Base-by-base conservation (phyloP, 2,113 vertebrate species). In the Ceyx margarethae region DNA sequence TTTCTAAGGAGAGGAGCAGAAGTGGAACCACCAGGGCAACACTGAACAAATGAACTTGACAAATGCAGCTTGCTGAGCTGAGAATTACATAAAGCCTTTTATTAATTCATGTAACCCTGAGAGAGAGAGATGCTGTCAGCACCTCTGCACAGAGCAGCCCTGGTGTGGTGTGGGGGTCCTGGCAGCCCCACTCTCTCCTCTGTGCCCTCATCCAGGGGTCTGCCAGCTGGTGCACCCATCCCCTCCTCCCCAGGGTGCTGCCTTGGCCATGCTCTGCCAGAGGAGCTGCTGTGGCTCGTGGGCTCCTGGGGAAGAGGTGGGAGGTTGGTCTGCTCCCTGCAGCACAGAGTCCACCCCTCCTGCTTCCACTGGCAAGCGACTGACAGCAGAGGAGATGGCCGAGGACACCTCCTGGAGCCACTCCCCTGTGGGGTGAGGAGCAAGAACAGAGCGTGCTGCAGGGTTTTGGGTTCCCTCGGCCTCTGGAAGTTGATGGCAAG, bases 71-170 rank as follows among this genome's bases (percentile, higher is more conserved):
- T 78, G 9, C 84, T 46, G 67, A 93, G 60, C 89, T 91, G 72
- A 69, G 67, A 64, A 72, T 85, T 61, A 46, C 87, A 57, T 89
- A 75, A 75, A 85, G 9, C 79, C 85, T 53, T 54, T 82, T 13
- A 82, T 91, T 94, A 85, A 94, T 96, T 89, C 92, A 80, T 91
- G 10, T 87, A 87, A 93, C 89, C 81, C 81, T 58, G 2, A 28
- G 80, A 75, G 76, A 75, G 76, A 75, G 69, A 9, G 40, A 83
- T 45, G 76, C 18, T 3, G 3, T 83, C 92, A 73, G 92, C 5
- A 0, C 6, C 26, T 74, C 42, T 13, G 42, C 61, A 7, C 2
- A 2, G 57, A 65, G 82, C 64, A 73, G 88, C 72, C 82, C 68
- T 7, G 56, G 46, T 33, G 56, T 23, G 15, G 56, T 37, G 45